phyloP scores from a whole-genome alignment of 2,797 vertebrate genomes.

The Menidia menidia region DNA sequence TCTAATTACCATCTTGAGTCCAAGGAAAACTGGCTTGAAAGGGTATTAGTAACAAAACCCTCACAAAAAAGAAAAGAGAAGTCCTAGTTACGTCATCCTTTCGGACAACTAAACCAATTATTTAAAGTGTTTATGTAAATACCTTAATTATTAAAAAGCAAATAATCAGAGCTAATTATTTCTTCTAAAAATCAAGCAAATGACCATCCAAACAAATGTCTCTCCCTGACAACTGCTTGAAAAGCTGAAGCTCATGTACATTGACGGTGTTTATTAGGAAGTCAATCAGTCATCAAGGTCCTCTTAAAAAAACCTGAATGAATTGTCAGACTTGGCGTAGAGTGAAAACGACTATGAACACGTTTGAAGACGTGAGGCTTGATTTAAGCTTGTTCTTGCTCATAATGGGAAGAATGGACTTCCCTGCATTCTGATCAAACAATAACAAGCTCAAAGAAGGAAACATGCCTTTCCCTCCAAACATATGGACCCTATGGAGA shows the following conservation, averaged over 20 bases:
- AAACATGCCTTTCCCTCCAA: neutral
- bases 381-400: neutral
- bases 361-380: neutral
- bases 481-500: slow-evolving; percentile 9
- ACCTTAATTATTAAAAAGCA: neutral
- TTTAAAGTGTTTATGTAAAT: neutral
- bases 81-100: too few species aligned
- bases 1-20: neutral
- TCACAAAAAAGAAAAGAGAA: neutral
- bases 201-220: neutral
- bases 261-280: neutral
- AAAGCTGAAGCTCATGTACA: neutral
- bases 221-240: neutral
- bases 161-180: neutral
- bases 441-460: neutral
- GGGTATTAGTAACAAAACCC: neutral
- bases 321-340: slow-evolving; percentile 2
- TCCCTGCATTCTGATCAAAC: neutral
- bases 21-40: neutral
- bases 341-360: slow-evolving; percentile 3
- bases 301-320: neutral
- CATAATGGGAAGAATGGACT: neutral
- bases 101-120: too few species aligned
- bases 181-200: neutral
- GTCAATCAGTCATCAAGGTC: too few species aligned